A percentile compares a stretch with the other conserved stretches of the same genome.
Conservation (phyloP, 2,888 invertebrate genomes). For the Oxytorus armatus region DNA sequence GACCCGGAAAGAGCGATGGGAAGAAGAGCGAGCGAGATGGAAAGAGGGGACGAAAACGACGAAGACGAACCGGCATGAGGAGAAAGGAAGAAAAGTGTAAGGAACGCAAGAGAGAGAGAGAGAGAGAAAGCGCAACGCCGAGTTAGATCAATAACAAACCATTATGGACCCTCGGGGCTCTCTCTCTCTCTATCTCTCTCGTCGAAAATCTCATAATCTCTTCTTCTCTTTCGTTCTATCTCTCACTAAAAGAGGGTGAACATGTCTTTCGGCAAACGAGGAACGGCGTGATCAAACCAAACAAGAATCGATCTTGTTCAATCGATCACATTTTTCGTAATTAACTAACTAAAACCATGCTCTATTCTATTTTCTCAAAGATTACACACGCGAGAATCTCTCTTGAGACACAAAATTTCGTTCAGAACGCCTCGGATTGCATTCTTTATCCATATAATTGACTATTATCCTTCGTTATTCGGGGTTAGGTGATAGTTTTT, state of each 20-base stretch:
- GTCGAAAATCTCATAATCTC: slow-evolving; percentile 44
- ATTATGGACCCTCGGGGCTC: slow-evolving; percentile 79
- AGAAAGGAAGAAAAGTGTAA: slow-evolving; percentile 77
- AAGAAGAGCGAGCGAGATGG: slow-evolving; percentile 69
- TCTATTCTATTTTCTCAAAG: slow-evolving; percentile 16
- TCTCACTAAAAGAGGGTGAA: slow-evolving; percentile 24
- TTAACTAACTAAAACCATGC: slow-evolving; percentile 5
- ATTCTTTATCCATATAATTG: too few species aligned
- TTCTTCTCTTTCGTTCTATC: slow-evolving; percentile 32
- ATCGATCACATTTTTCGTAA: slow-evolving; percentile 26
- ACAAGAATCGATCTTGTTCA: slow-evolving; percentile 17
- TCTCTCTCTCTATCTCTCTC: slow-evolving; percentile 57
- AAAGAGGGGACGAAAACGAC: slow-evolving; percentile 59
- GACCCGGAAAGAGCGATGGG: slow-evolving; percentile 49
- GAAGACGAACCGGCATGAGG: slow-evolving; percentile 70
- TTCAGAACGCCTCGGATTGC: too few species aligned
- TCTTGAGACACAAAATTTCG: too few species aligned
- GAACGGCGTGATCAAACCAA: slow-evolving; percentile 12
- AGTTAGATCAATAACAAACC: slow-evolving; percentile 83
- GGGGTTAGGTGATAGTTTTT: too few species aligned
- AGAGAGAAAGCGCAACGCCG: slow-evolving; percentile 68
- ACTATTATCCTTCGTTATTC: too few species aligned
- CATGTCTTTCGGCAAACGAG: not conserved
- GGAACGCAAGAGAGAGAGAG: slow-evolving; percentile 68
- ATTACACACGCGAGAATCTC: not conserved